phyloP scores from a whole-genome alignment of 2,888 invertebrate species.

The Dorcus parallelipipedus region DNA sequence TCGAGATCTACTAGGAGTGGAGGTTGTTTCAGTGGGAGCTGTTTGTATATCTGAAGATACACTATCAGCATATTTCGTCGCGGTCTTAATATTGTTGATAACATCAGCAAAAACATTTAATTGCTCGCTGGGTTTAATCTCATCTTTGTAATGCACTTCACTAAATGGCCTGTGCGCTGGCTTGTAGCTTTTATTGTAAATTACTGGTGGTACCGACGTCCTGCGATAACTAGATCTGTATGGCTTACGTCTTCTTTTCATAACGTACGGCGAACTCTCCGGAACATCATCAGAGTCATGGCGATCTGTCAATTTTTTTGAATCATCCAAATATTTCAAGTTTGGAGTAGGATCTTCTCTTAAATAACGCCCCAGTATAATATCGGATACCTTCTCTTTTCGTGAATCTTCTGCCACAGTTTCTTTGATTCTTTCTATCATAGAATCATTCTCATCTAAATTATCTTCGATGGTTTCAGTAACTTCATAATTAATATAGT shows the following conservation, averaged over 20 bases:
- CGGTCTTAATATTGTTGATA: conserved; percentile 49
- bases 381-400: conserved; percentile 3
- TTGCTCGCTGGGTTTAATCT: conserved; percentile 47
- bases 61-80: conserved; percentile 2
- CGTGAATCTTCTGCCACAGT: conserved; percentile 1
- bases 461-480: conserved; percentile 1
- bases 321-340: no score
- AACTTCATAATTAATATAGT: no score
- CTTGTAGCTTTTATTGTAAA: conserved; percentile 8
- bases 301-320: no score
- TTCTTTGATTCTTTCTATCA: neutral
- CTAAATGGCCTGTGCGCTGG: conserved; percentile 25
- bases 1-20: neutral
- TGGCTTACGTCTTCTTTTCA: conserved; percentile 9
- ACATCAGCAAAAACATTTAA: conserved; percentile 52
- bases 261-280: conserved; percentile 9
- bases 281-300: conserved; percentile 7
- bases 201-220: neutral
- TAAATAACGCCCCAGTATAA: no score
- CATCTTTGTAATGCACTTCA: conserved; percentile 46
- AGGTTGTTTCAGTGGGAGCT: neutral
- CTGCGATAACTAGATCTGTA: neutral
- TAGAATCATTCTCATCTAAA: neutral
- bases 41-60: neutral
- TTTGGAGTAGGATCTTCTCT: no score